A percentile compares a stretch with the other conserved stretches of the same genome.
These are phyloP conservation scores for Rhincodon typus DNA, from an alignment of 2,797 vertebrate genomes.

Conservation along the genomic window DNA sequence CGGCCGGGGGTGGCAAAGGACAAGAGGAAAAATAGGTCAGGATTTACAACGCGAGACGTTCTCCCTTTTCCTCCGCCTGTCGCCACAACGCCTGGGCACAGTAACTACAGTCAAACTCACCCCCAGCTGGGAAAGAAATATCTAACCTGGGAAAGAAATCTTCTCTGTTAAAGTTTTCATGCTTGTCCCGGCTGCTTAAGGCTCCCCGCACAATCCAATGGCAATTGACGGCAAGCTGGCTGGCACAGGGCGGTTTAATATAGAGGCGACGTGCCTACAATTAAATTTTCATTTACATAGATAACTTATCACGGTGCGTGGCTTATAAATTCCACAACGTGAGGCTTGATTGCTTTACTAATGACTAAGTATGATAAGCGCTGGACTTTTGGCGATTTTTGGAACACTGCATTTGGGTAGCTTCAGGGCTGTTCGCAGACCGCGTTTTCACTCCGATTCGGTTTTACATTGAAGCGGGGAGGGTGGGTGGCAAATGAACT, in stretches of 20 bases:
- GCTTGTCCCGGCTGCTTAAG: slow-evolving; percentile 28
- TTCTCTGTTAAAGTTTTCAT: slow-evolving; percentile 61
- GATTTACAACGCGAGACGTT: neutral
- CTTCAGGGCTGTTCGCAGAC: neutral
- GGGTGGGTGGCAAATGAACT: neutral
- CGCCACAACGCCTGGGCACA: too few relatives aligned
- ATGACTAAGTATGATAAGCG: neutral
- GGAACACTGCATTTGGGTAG: neutral
- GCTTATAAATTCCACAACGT: neutral
- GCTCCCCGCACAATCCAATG: neutral
- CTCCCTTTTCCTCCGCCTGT: neutral
- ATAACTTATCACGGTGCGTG: slow-evolving; percentile 13
- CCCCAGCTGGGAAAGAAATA: slow-evolving; percentile 38
- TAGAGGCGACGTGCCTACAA: neutral
- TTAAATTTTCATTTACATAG: neutral
- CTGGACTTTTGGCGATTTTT: neutral
- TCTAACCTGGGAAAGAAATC: slow-evolving; percentile 64
- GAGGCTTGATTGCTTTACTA: neutral
- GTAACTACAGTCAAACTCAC: neutral
- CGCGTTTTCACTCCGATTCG: neutral
- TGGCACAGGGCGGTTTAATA: neutral
- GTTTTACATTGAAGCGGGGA: neutral
- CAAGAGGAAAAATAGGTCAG: neutral
- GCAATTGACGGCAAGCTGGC: neutral
- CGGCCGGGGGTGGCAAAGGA: too few relatives aligned